phyloP scores from a whole-genome alignment of 2,888 invertebrate genomes.

The Griposia aprilina region DNA sequence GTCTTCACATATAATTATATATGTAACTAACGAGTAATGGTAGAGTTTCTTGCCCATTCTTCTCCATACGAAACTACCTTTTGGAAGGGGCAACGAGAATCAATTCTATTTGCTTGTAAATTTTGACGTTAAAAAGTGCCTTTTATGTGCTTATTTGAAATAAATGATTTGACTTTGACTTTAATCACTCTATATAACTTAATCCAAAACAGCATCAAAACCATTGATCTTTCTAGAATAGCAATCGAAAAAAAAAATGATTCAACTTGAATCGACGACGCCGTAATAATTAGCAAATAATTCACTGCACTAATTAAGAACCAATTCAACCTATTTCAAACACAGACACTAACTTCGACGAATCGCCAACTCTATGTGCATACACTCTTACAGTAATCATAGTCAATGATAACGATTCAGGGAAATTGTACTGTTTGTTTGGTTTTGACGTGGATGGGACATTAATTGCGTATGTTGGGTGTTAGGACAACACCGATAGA shows the following conservation, averaged over 20 bases:
- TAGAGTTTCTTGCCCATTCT: too few species aligned
- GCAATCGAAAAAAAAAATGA: slow-evolving; percentile 1
- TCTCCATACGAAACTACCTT: too few species aligned
- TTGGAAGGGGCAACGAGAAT: too few species aligned
- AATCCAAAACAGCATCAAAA: neutral
- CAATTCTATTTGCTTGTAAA: too few species aligned
- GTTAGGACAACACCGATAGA: slow-evolving; percentile 39
- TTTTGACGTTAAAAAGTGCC: too few species aligned
- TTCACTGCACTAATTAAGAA: neutral
- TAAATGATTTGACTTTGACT: too few species aligned
- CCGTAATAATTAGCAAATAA: neutral
- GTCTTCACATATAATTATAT: too few species aligned
- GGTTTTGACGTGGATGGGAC: slow-evolving; percentile 60
- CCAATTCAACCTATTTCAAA: neutral
- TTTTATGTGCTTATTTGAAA: too few species aligned
- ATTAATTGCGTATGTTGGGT: slow-evolving; percentile 53
- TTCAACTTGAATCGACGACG: neutral
- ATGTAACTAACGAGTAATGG: too few species aligned
- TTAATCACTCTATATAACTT: neutral
- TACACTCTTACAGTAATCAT: slow-evolving; percentile 54
- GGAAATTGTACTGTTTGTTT: slow-evolving; percentile 65
- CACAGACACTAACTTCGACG: neutral
- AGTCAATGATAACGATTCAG: slow-evolving; percentile 66
- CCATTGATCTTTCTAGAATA: neutral
- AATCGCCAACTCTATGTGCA: slow-evolving; percentile 2